A percentile compares a stretch with the other conserved stretches of the same genome.
Conservation (phyloP, 2,888 invertebrate genomes). For the Timema podura region DNA sequence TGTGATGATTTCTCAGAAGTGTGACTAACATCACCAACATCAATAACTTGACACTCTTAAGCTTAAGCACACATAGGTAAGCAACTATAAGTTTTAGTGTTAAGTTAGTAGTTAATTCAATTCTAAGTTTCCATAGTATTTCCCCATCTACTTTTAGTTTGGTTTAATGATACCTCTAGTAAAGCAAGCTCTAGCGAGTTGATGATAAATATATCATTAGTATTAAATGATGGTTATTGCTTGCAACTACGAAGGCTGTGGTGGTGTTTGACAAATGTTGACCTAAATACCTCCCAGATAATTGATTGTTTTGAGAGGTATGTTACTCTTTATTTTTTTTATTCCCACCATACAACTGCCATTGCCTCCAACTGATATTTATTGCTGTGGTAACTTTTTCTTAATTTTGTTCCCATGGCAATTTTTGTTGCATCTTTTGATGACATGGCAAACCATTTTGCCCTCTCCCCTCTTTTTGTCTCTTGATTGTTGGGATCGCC, state of each 20-base stretch:
- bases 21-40: too few species aligned
- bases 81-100: too few species aligned
- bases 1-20: too few species aligned
- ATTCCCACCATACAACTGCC: conserved; percentile 24
- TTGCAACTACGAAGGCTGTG: conserved; percentile 23
- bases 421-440: conserved; percentile 41
- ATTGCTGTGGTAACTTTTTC: conserved; percentile 31
- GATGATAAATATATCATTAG: conserved; percentile 14
- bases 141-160: too few species aligned
- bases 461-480: conserved; percentile 59
- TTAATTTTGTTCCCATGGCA: conserved; percentile 30
- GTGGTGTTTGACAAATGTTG: conserved; percentile 22
- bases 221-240: conserved; percentile 13
- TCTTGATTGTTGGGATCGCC: conserved; percentile 55
- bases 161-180: too few species aligned
- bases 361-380: conserved; percentile 30
- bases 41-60: too few species aligned
- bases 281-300: not conserved
- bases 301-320: conserved; percentile 15
- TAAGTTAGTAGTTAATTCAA: too few species aligned
- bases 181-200: conserved; percentile 1
- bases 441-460: conserved; percentile 63
- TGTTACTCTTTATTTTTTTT: conserved; percentile 8
- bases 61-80: too few species aligned
- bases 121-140: too few species aligned